Base-by-base conservation (phyloP, 2,888 invertebrate genomes). In the Trichopoda pennipes region DNA sequence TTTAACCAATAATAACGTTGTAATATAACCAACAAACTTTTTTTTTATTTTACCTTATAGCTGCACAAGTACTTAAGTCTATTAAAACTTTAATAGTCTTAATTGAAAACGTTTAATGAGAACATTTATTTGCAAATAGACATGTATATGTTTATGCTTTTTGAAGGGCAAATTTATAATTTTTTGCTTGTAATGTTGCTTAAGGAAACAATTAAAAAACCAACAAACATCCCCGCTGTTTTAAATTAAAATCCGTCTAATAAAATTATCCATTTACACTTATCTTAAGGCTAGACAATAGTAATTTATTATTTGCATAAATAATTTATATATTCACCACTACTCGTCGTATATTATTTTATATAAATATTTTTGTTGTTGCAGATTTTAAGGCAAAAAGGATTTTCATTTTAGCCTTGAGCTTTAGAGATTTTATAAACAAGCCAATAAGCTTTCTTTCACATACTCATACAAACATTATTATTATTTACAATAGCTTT, bases 61-160 rank as follows among this genome's bases (percentile, higher is more conserved):
- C 49, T 28, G 32, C 6, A 17, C 1, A 8, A 44, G 44, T 35
- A 23, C 16, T n/a, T 28, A 58, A n/a, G 9, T 23, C 7, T 8
- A 16, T 14, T 49, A 32, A 16, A 44, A 7, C 0, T 64, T 2
- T 44, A 3, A n/a, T 3, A 4, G 21, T 42, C 1, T 44, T n/a
- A n/a, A 44, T 19, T 23, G 14, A 28, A 17, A 28, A 56, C 51
- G 23, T 60, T 72, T 38, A 23, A 42, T 76, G n/a, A 21, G 16
- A 51, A 72, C 73, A 77, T 83, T 72, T 69, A 79, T 74, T 78
- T 63, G 60, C 68, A 80, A 78, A 78, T 76, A 79, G 79, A 79
- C 74, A 83, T 74, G 81, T 83, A 81, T 79, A 66, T 60, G 10
- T 80, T 68, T 17, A 64, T 64, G 75, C 42, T 55, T 51, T 51